A percentile compares a stretch with the other conserved stretches of the same genome.
These are phyloP conservation scores for Meloidogyne exigua DNA, from an alignment of 1,140 invertebrate genomes.

Conservation along the genomic window DNA sequence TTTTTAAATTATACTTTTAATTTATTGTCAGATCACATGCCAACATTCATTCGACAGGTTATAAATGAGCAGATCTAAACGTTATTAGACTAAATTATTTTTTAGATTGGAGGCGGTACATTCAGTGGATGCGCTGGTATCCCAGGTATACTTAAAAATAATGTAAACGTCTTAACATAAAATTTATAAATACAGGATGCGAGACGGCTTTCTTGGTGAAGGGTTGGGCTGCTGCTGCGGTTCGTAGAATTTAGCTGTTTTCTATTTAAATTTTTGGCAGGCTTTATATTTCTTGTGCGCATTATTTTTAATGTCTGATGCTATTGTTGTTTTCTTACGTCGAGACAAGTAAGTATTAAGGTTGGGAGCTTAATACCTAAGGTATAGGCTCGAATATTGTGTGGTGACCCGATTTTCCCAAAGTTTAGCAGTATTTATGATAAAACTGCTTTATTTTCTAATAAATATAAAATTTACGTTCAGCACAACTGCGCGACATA, in stretches of 20 bases:
- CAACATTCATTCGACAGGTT: slow-evolving; percentile 56
- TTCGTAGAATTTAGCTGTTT: slow-evolving; percentile 23
- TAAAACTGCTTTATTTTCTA: too few species aligned
- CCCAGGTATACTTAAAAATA: slow-evolving; percentile 44
- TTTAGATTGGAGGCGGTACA: slow-evolving; percentile 48
- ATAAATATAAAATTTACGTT: background rate
- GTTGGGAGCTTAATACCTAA: too few species aligned
- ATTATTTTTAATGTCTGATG: slow-evolving; percentile 52
- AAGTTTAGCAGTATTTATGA: too few species aligned
- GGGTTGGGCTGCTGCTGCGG: slow-evolving; percentile 62
- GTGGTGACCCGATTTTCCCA: background rate
- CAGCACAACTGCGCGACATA: background rate
- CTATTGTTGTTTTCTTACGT: slow-evolving; percentile 52
- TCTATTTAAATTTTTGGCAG: too few species aligned
- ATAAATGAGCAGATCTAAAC: background rate
- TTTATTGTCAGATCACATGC: slow-evolving; percentile 55
- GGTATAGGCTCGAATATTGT: too few species aligned
- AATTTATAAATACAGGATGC: background rate
- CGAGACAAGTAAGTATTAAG: slow-evolving; percentile 54
- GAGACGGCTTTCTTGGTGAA: slow-evolving; percentile 39
- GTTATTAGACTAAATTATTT: background rate
- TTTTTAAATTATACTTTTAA: background rate
- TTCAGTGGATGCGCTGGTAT: slow-evolving; percentile 61
- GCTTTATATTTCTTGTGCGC: slow-evolving; percentile 60
- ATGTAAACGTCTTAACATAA: background rate